Percentiles rank a stretch among this genome's conserved stretches.
These are phyloP conservation scores for Lycia hirtaria DNA, from an alignment of 2,888 invertebrate species.

Conservation along the genomic window DNA sequence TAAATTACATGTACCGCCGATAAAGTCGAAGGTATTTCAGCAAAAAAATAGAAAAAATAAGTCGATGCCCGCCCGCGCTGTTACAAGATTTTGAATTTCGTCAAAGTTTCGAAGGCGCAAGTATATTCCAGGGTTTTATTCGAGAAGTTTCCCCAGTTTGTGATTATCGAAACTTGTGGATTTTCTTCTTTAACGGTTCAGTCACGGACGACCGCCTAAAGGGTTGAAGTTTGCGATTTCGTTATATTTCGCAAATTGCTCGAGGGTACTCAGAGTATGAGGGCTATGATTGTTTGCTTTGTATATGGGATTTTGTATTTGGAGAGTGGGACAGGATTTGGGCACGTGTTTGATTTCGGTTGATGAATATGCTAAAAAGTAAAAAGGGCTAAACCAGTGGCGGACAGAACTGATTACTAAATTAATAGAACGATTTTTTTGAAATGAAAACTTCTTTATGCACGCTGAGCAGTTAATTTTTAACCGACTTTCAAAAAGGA, in stretches of 20 bases:
- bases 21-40: neutral
- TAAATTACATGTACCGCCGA: neutral
- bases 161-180: slow-evolving; percentile 59
- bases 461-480: too few species aligned
- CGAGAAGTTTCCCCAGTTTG: slow-evolving; percentile 55
- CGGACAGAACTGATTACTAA: neutral
- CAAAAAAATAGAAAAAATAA: slow-evolving; percentile 14
- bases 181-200: slow-evolving; percentile 52
- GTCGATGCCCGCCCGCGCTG: slow-evolving; percentile 9
- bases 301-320: slow-evolving; percentile 28
- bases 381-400: neutral
- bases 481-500: too few species aligned
- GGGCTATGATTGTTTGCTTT: slow-evolving; percentile 36
- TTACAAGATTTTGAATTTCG: slow-evolving; percentile 36
- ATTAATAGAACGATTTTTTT: neutral
- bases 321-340: slow-evolving; percentile 16
- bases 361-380: slow-evolving; percentile 7
- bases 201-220: slow-evolving; percentile 49
- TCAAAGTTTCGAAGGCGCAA: slow-evolving; percentile 27
- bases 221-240: slow-evolving; percentile 51
- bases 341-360: neutral
- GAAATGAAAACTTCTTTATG: too few species aligned
- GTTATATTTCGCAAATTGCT: slow-evolving; percentile 54
- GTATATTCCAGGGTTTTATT: slow-evolving; percentile 51
- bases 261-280: slow-evolving; percentile 25